Evolutionary conservation across 2,113 vertebrate genomes (phyloP), one percentile per base, ranked within the genome.

Genomic region (Oceanites oceanicus): DNA sequence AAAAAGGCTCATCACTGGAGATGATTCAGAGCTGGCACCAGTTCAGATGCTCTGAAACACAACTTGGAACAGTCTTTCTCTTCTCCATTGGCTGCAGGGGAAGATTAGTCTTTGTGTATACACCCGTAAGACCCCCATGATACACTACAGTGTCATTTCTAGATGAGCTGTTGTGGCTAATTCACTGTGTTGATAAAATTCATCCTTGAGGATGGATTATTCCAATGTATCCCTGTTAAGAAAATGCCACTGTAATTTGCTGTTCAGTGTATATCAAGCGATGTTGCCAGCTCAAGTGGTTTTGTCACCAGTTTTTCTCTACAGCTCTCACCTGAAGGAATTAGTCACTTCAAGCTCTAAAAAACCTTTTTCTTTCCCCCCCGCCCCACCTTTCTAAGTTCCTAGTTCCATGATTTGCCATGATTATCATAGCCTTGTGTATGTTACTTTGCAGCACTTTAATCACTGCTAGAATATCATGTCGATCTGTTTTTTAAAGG

Each of bases 281-380:
- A 11, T 25, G 14, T 2, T 82, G n/a, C 18, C 34, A 75, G 3
- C 12, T 29, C 3, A 21, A 70, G 34, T 22, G 12, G 2, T 36
- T 92, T 81, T 70, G 12, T 63, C 7, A 18, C 15, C 23, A 45
- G 4, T n/a, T 30, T 94, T 88, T 74, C 32, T 59, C 27, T 75
- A 4, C 12, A 47, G 5, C 3, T 63, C 20, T 58, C 40, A 72
- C 15, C 15, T 72, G 36, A 80, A 65, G 15, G 87, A 75, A 77
- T 72, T 15, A 78, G 12, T 36, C 12, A 44, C 7, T 81, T 78
- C 11, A 38, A 19, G 12, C 2, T 53, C 11, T 44, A 32, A 47
- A 19, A 34, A n/a, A 0, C 0, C 1, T 2, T 2, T 38, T 42
- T 18, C 18, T 8, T 44, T 17, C 11, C 12, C 9, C 6, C 18